Evolutionary conservation across 1,140 invertebrate species (phyloP), one percentile per base, ranked within the genome.

Genomic region (Popillia japonica): DNA sequence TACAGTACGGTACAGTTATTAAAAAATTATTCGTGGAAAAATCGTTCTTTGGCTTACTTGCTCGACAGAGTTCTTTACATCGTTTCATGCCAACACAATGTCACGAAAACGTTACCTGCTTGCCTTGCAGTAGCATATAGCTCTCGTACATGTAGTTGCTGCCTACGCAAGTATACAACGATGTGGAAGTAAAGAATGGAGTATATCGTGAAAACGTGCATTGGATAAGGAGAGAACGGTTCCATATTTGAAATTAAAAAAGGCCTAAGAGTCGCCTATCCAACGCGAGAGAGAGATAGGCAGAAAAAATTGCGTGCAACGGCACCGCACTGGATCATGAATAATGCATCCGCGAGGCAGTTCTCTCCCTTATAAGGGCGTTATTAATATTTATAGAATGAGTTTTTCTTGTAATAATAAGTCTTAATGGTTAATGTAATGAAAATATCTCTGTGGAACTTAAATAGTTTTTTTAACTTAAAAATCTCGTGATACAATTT

Each of bases 241-340:
- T 10, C 44, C n/a, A 48, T 48, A 48, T 48, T 48, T 48, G 44
- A 48, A 48, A 48, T 48, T 48, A 48, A 48, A 34, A 48, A 48
- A 48, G 8, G 44, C 44, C n/a, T 10, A n/a, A 48, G n/a, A 48
- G n/a, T n/a, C 44, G 9, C 44, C 44, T 14, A n/a, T 48, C 10
- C 44, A n/a, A 14, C 44, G 44, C 3, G n/a, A 48, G n/a, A 48
- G 10, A 48, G n/a, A 48, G 10, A n/a, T 0, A 48, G n/a, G 44
- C 10, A 48, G n/a, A 48, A 48, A 48, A 48, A 48, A 48, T 14
- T 48, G 44, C 44, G 44, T 48, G 44, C 44, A 48, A 48, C 44
- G n/a, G 44, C 44, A 48, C 27, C 27, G 27, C 27, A 34, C 27
- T 34, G n/a, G n/a, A 48, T 48, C 44, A 48, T 48, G 44, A 48